phyloP scores from a whole-genome alignment of 2,113 vertebrate genomes.

The Anser brachyrhynchus region DNA sequence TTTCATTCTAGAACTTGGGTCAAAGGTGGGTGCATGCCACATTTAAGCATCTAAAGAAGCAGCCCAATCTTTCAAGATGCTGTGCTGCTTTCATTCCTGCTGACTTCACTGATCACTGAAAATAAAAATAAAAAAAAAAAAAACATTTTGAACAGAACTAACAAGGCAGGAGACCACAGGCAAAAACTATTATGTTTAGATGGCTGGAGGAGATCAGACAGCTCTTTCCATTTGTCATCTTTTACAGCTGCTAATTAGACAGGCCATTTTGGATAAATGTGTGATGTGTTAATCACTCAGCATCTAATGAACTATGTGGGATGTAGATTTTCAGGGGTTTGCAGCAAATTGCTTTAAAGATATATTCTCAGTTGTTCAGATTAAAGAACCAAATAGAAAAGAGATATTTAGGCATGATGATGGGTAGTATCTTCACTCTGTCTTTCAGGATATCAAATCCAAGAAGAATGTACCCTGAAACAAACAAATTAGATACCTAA shows the following conservation, averaged over 20 bases:
- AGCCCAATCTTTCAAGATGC: not conserved
- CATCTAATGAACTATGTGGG: not conserved
- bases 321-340: not conserved
- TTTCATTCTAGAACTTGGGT: not conserved
- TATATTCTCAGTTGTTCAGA: not conserved
- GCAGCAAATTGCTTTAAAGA: conserved; percentile 4
- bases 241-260: conserved; percentile 32
- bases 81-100: not conserved
- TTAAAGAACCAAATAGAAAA: conserved; percentile 34
- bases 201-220: conserved; percentile 3
- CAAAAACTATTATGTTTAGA: not conserved
- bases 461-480: not conserved
- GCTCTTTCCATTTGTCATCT: not conserved
- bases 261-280: not conserved
- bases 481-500: not conserved
- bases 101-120: not conserved
- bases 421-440: not conserved
- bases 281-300: conserved; percentile 2
- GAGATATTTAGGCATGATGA: not conserved
- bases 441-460: not conserved
- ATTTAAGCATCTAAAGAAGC: not conserved
- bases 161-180: not conserved
- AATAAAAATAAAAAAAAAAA: not conserved
- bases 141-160: not conserved
- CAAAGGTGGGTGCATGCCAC: not conserved